A percentile compares a stretch with the other conserved stretches of the same genome.
Evolutionary conservation across 2,888 invertebrate species (phyloP).

Genomic region (Encarsia formosa): DNA sequence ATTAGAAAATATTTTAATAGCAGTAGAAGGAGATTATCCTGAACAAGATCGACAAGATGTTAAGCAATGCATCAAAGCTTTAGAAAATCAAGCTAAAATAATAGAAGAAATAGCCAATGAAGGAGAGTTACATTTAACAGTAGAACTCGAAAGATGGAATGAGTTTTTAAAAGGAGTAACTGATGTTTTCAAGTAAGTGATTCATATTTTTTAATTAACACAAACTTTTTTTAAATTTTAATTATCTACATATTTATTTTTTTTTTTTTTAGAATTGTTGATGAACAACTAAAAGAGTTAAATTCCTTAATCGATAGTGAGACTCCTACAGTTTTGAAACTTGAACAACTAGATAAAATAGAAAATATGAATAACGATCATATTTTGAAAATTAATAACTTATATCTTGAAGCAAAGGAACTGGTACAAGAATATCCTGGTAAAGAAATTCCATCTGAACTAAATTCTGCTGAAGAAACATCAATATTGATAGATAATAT

Average conservation of each 20-base stretch:
- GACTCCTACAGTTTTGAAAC: slow-evolving; percentile 62
- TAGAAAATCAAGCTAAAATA: slow-evolving; percentile 66
- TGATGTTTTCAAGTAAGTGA: slow-evolving; percentile 56
- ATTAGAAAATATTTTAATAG: slow-evolving; percentile 59
- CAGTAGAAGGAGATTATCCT: slow-evolving; percentile 39
- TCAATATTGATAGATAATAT: slow-evolving; percentile 67
- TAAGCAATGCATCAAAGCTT: slow-evolving; percentile 57
- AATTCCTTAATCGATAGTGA: slow-evolving; percentile 61
- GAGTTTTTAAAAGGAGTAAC: slow-evolving; percentile 65
- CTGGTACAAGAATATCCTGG: slow-evolving; percentile 68
- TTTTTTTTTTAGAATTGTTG: slow-evolving; percentile 35
- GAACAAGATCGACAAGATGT: slow-evolving; percentile 54
- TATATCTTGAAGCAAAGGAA: slow-evolving; percentile 61
- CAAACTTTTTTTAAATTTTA: neutral
- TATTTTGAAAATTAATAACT: slow-evolving; percentile 58
- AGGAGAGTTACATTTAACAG: slow-evolving; percentile 55
- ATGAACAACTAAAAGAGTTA: slow-evolving; percentile 50
- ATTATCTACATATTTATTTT: neutral
- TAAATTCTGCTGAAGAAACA: slow-evolving; percentile 64
- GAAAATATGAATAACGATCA: slow-evolving; percentile 65
- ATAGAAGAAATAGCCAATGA: slow-evolving; percentile 66
- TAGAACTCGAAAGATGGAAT: slow-evolving; percentile 66
- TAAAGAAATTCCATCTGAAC: slow-evolving; percentile 64
- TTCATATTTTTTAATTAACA: slow-evolving; percentile 41
- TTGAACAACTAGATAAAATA: slow-evolving; percentile 66